A percentile compares a stretch with the other conserved stretches of the same genome.
These are phyloP conservation scores for Ceratina japonica DNA, from an alignment of 1,140 invertebrate species.

Conservation along the genomic window DNA sequence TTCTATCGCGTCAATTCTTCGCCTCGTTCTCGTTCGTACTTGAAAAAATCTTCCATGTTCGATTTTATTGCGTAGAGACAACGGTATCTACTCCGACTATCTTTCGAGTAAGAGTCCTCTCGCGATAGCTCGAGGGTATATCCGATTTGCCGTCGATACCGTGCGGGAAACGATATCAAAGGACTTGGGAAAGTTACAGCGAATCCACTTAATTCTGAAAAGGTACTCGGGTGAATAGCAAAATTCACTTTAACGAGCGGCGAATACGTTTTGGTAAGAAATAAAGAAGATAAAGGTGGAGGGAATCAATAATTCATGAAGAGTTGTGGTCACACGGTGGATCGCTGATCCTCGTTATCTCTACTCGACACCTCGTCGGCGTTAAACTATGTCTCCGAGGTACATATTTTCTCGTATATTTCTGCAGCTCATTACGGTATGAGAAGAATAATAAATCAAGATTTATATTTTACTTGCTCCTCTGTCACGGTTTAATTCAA, in stretches of 20 bases:
- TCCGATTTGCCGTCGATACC: background rate
- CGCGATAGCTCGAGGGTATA: background rate
- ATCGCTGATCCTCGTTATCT: background rate
- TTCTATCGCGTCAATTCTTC: no score
- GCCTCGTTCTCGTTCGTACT: no score
- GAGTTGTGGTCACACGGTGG: background rate
- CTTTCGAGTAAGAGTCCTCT: background rate
- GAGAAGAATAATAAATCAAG: no score
- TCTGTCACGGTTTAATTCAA: background rate
- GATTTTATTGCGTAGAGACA: no score
- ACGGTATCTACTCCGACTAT: background rate
- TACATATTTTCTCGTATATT: no score
- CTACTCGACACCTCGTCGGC: background rate
- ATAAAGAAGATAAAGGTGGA: background rate
- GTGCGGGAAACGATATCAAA: background rate
- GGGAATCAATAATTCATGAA: conserved; percentile 1
- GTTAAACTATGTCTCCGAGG: background rate
- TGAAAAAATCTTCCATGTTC: no score
- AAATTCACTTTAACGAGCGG: conserved; percentile 1
- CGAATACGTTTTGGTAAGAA: background rate
- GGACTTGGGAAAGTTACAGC: background rate
- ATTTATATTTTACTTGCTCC: no score
- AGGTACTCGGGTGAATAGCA: no score
- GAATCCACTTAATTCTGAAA: background rate
- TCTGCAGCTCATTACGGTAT: no score